Conservation (phyloP, 35 echinoderm and acorn worm genomes). For the Amphiura filiformis region DNA sequence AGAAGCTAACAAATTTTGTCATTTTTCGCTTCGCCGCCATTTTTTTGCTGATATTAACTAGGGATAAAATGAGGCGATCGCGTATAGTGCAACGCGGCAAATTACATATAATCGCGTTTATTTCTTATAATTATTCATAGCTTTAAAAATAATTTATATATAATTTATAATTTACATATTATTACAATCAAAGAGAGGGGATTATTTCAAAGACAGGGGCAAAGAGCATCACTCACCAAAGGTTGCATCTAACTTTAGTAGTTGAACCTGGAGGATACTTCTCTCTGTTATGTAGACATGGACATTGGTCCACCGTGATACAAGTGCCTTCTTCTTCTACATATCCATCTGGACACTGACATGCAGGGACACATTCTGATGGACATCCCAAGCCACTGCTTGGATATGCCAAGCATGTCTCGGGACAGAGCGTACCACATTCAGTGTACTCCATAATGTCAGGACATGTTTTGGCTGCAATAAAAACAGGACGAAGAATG, state of each 20-base stretch:
- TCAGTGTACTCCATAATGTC: constrained; percentile 65
- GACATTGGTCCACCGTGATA: constrained; percentile 63
- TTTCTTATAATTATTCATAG: no score
- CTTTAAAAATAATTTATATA: no score
- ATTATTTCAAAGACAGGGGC: no score
- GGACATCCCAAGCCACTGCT: constrained; percentile 35
- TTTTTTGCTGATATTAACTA: no score
- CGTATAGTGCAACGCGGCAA: no score
- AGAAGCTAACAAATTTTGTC: no score
- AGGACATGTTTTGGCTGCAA: constrained; percentile 79
- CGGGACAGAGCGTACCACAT: constrained; percentile 66
- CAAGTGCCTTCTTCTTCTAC: constrained; percentile 69
- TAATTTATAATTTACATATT: no score
- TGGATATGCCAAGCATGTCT: constrained; percentile 50
- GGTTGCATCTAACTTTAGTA: constrained; percentile 62
- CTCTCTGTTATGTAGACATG: constrained; percentile 82
- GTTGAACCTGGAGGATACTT: constrained; percentile 60
- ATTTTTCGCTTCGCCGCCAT: no score
- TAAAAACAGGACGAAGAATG: no score
- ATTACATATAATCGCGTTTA: no score
- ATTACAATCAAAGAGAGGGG: no score
- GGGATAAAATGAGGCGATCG: no score
- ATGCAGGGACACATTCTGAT: constrained; percentile 69
- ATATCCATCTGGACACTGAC: constrained; percentile 68
- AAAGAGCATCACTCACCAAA: constrained; percentile 94